phyloP scores from a whole-genome alignment of 2,113 vertebrate genomes.

The Paralichthys olivaceus region DNA sequence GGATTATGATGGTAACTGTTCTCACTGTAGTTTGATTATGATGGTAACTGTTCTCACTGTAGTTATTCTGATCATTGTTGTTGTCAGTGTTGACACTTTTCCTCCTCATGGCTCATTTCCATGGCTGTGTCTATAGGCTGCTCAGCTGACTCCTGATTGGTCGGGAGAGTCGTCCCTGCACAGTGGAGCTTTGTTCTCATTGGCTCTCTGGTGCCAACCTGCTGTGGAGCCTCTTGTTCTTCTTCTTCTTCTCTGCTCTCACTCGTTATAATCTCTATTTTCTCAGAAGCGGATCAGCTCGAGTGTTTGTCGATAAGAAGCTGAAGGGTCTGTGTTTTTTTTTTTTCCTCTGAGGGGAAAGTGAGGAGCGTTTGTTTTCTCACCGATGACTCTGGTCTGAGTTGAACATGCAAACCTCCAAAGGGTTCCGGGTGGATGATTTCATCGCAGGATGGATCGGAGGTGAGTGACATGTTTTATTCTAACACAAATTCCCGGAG shows the following conservation, averaged over 20 bases:
- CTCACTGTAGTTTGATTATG: no score
- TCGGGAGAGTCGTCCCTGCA: accelerated
- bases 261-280: background rate
- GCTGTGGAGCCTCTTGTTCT: background rate
- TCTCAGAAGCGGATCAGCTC: background rate
- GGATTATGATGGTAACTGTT: no score
- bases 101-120: conserved; percentile 78
- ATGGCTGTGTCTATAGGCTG: conserved; percentile 52
- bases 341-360: no score
- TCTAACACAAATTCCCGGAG: background rate
- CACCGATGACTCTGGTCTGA: conserved; percentile 9
- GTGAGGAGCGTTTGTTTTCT: background rate
- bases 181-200: conserved; percentile 3
- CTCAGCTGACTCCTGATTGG: conserved; percentile 49
- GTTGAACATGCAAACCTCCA: conserved; percentile 55
- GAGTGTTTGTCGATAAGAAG: background rate
- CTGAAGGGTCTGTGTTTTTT: no score
- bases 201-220: conserved; percentile 24
- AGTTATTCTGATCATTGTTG: no score
- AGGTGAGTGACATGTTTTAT: conserved; percentile 67
- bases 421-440: conserved; percentile 77
- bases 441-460: conserved; percentile 85
- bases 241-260: background rate
- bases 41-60: no score
- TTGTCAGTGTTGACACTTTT: no score